Evolutionary conservation across 2,797 vertebrate species (phyloP), one percentile per base, ranked within the genome.

Genomic region (Balearica regulorum): DNA sequence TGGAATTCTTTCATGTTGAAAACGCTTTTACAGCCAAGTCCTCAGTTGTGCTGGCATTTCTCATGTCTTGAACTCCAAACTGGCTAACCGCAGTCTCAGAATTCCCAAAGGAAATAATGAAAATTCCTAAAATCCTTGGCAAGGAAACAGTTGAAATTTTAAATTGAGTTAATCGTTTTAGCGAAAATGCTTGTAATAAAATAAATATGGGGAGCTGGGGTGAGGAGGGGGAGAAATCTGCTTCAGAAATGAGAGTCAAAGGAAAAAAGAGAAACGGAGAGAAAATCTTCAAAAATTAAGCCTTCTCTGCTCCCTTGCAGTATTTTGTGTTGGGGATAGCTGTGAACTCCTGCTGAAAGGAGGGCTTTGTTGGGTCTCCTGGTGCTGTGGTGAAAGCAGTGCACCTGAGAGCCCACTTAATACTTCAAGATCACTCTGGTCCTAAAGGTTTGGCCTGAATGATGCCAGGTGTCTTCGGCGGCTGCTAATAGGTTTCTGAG

Each of bases 1-100:
- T 98, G 98, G 98, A 98, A 98, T 98, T 98, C 98, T 98, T 99
- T 99, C 98, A 98, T 98, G 98, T 98, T 98, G 96, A 98, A 98
- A 98, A 98, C 81, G 97, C 97, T 98, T 98, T 97, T 91, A 96
- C 86, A 96, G 97, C 92, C 96, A 97, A 97, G 86, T 94, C 71
- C 83, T 93, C 84, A 85, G 90, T 97, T 95, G 71, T 65, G 41
- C 91, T 97, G 97, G 94, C 95, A 88, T 97, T 96, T 96, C 96
- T 90, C 51, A 48, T 93, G 96, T 94, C 95, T 94, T 95, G 82
- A 96, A 97, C 90, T 94, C 96, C 96, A 96, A 95, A 89, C 93
- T 94, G 91, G 94, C 96, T 96, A 95, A 93, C 94, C 91, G 54
- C 92, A 94, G 96, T 87, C 93, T 96, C 93, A 87, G 84, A 94